Evolutionary conservation across 2,113 vertebrate species (phyloP), one percentile per base, ranked within the genome.

Genomic region (Piprites chloris): DNA sequence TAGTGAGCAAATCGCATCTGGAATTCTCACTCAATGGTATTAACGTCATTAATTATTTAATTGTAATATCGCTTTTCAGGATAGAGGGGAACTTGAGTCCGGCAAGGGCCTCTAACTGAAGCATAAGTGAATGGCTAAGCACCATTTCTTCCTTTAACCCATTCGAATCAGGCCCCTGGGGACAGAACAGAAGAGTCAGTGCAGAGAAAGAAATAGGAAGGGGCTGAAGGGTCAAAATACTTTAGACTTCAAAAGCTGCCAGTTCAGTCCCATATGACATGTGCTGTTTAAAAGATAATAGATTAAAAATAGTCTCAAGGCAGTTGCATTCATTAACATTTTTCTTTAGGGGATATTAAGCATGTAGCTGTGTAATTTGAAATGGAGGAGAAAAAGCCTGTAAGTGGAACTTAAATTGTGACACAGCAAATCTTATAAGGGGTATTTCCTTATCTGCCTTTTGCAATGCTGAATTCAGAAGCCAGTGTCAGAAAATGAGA

Each of bases 1-100:
- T 61, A n/a, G 55, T 3, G 59, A 88, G 85, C 44, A 63, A 67
- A 90, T 92, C 2, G 37, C 78, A 84, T 81, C 65, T n/a, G 72
- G 61, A 94, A 33, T 92, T 90, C 88, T 86, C 88, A 69, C 90
- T 90, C 90, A 74, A 4, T 71, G 94, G 83, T 92, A 86, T 92
- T 93, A 88, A 71, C 2, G 2, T 28, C 47, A 46, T 97, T 41
- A 59, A 94, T 93, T 77, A 95, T 94, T 95, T 37, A 96, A 65
- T 37, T 72, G 50, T 61, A 46, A 6, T 90, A 80, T 68, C 83
- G 9, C 61, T 78, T 95, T 81, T 58, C 79, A 61, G 66, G 55
- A 17, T 55, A 18, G 72, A 67, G 41, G 39, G 74, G 67, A 94
- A 92, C 79, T 37, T 65, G 68, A 96, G 73, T 35, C 65, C n/a